These are phyloP conservation scores for Rhegmatorhina hoffmannsi DNA, from an alignment of 2,113 vertebrate genomes.

Conservation along the genomic window DNA sequence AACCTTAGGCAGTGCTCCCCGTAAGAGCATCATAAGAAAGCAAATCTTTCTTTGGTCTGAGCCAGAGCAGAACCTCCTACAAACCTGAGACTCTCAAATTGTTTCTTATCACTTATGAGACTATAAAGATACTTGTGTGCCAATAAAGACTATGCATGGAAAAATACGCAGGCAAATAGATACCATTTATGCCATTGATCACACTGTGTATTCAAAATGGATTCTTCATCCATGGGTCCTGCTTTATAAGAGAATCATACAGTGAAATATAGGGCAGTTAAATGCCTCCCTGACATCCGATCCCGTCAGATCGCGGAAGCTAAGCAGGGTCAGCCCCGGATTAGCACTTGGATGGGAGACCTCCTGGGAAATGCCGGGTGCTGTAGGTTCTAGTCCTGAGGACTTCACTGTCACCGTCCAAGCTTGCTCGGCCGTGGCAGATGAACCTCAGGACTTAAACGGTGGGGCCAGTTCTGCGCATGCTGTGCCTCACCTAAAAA, in stretches of 20 bases:
- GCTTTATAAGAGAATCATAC: neutral
- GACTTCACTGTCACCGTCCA: too few relatives aligned
- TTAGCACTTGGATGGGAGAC: too few relatives aligned
- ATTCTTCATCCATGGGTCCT: neutral
- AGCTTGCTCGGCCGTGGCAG: too few relatives aligned
- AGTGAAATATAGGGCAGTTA: too few relatives aligned
- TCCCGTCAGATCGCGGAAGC: too few relatives aligned
- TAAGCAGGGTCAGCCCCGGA: too few relatives aligned
- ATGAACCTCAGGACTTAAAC: too few relatives aligned
- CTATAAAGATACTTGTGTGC: neutral
- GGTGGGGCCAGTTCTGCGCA: too few relatives aligned
- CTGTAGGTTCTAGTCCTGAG: too few relatives aligned
- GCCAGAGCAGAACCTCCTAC: neutral
- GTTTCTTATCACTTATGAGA: neutral
- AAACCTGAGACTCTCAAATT: neutral
- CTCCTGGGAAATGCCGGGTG: too few relatives aligned
- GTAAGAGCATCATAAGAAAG: neutral
- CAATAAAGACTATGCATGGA: neutral
- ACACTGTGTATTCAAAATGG: neutral
- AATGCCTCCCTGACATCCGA: too few relatives aligned
- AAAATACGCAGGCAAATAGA: neutral
- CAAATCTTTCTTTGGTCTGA: neutral
- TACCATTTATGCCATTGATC: neutral
- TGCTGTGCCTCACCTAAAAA: too few relatives aligned
- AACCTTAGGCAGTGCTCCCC: neutral